phyloP scores from a whole-genome alignment of 1,140 invertebrate species.

The Ladona fulva region DNA sequence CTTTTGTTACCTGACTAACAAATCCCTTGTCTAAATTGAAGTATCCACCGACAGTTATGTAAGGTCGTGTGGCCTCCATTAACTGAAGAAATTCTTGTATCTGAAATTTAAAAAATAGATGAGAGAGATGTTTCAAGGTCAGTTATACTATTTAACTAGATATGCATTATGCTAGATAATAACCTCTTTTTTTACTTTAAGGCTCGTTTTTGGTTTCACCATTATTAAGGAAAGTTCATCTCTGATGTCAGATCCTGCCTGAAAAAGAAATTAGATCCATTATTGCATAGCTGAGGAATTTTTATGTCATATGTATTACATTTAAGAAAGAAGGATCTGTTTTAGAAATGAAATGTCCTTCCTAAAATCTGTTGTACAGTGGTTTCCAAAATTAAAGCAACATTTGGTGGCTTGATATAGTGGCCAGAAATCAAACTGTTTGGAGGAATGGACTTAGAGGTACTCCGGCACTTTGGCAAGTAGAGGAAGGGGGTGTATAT shows the following conservation, averaged over 20 bases:
- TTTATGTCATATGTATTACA: too few relatives aligned
- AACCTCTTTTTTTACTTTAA: background rate
- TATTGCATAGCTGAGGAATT: too few relatives aligned
- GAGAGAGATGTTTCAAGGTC: background rate
- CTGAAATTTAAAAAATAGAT: background rate
- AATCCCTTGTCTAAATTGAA: background rate
- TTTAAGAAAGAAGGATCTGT: too few relatives aligned
- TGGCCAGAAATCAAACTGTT: too few relatives aligned
- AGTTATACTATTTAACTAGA: background rate
- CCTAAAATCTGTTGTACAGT: too few relatives aligned
- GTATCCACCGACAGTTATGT: background rate
- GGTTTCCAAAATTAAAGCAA: too few relatives aligned
- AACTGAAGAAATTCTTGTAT: background rate
- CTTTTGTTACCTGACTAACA: background rate
- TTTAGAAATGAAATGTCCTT: too few relatives aligned
- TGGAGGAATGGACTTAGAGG: too few relatives aligned
- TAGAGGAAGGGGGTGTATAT: too few relatives aligned
- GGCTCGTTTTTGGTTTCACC: background rate
- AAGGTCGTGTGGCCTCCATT: background rate
- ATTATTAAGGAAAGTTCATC: background rate
- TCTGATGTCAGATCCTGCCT: background rate
- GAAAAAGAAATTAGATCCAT: background rate
- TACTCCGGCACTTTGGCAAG: too few relatives aligned
- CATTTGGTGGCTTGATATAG: too few relatives aligned
- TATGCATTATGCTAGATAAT: background rate